These are phyloP conservation scores for Scarus forsteni DNA, from an alignment of 2,797 vertebrate species.

Conservation along the genomic window DNA sequence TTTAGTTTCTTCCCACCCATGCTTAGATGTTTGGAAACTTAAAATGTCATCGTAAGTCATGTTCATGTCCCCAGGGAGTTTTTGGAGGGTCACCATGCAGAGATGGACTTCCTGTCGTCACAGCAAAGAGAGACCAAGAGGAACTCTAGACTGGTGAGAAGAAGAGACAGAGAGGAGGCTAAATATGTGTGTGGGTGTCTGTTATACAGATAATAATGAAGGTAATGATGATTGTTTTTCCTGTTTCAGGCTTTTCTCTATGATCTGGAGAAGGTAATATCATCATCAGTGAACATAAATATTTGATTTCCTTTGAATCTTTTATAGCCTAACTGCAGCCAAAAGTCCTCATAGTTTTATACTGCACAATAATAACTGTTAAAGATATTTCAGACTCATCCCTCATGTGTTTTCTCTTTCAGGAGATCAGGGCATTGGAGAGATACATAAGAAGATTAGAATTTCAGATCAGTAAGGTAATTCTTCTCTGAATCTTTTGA, in stretches of 20 bases:
- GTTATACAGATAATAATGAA: background rate
- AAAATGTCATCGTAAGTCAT: background rate
- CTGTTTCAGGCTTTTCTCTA: constrained; percentile 93
- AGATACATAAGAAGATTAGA: constrained; percentile 92
- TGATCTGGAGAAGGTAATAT: constrained; percentile 94
- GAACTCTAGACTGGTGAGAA: constrained; percentile 94
- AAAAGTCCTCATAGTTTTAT: too few relatives aligned
- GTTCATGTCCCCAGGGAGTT: constrained; percentile 83
- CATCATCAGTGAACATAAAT: background rate
- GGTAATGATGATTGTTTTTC: background rate
- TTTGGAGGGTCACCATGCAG: constrained; percentile 90
- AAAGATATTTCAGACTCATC: background rate
- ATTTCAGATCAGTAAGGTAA: constrained; percentile 97
- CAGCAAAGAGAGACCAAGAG: constrained; percentile 91
- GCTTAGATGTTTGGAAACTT: too few relatives aligned
- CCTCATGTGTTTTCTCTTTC: constrained; percentile 19
- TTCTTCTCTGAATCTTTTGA: too few relatives aligned
- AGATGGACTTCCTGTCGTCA: constrained; percentile 91
- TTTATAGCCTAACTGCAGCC: too few relatives aligned
- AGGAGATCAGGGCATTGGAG: constrained; percentile 94
- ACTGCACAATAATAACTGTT: background rate
- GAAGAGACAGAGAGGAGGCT: background rate
- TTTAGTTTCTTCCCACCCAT: too few relatives aligned
- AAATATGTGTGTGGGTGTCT: background rate
- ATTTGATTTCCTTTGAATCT: too few relatives aligned